Evolutionary conservation across 2,113 vertebrate genomes (phyloP).

Genomic region (Neopipo cinnamomea): DNA sequence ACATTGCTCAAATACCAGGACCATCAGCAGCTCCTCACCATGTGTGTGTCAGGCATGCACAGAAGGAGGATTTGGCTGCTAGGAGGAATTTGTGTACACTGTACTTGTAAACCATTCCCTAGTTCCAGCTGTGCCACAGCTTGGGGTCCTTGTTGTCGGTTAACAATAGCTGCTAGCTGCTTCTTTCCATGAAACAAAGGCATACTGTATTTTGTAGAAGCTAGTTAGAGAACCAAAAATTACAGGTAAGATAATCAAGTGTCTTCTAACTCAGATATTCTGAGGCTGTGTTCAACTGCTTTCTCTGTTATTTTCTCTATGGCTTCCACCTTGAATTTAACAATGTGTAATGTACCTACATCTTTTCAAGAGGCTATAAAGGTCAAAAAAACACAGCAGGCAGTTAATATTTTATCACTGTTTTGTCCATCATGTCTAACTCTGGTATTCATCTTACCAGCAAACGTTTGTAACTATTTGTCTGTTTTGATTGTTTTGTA

Average conservation of each 20-base stretch:
- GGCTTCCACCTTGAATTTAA: conserved; percentile 39
- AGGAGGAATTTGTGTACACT: neutral
- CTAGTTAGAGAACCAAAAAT: conserved; percentile 48
- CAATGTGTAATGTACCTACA: conserved; percentile 29
- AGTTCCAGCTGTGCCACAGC: neutral
- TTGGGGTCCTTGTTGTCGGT: neutral
- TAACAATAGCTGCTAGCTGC: neutral
- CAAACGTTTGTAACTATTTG: conserved; percentile 43
- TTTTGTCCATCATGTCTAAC: conserved; percentile 32
- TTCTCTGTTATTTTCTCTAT: conserved; percentile 54
- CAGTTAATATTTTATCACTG: conserved; percentile 50
- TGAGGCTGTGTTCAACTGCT: conserved; percentile 50
- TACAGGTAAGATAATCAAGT: conserved; percentile 7
- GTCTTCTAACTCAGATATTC: conserved; percentile 52
- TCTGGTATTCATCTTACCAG: conserved; percentile 70
- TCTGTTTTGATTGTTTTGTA: conserved; percentile 28
- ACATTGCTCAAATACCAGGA: neutral
- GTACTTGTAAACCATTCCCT: neutral
- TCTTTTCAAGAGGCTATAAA: conserved; percentile 47
- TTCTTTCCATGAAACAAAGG: neutral
- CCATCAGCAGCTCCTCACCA: neutral
- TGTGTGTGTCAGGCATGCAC: neutral
- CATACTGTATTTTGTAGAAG: conserved; percentile 32
- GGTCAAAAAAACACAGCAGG: conserved; percentile 59
- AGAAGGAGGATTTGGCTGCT: neutral